Base-by-base conservation (phyloP, 1,140 invertebrate genomes). In the Zaprionus africanus region DNA sequence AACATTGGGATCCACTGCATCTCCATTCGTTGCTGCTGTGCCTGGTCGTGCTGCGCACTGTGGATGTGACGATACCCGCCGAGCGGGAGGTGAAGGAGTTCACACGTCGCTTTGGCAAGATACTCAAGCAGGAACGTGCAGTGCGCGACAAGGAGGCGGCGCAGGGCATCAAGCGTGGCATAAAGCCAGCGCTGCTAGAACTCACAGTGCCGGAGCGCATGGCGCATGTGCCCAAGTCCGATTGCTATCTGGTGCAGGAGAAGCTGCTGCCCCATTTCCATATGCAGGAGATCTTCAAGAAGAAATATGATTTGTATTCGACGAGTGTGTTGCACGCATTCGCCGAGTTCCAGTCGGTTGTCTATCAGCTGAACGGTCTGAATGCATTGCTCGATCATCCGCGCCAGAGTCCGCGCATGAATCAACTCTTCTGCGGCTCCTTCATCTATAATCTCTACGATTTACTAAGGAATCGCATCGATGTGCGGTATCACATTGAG, bases 371-470 rank as follows among this genome's bases (percentile, higher is more conserved):
- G 1, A 94, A 95, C 74, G 93, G 94, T 67, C 93, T 97, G 17
- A 97, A 97, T 93, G 92, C 92, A 1, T 80, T 97, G 24, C 93
- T 96, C n/a, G 88, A 93, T 24, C 93, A 92, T 72, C 95, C 95
- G 0, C 95, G 94, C 78, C 73, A 93, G 64, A 86, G 92, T 79
- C 93, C 94, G 38, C 91, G 92, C 41, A 93, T 95, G 83, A 93
- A 93, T 51, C 94, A 94, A 77, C 93, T 95, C 56, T 96, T 94
- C 75, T 95, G 96, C 93, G 96, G 96, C 1, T 96, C 95, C 7
- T 95, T 97, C 85, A 78, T 96, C 4, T 97, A 97, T 79, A 97
- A 97, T 94, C 92, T 96, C 9, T 95, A 94, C 77, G 84, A 92
- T 56, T 94, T 94, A 78, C 93, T 96, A 57, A 93, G 94, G 64